Evolutionary conservation across 2,888 invertebrate species (phyloP), one percentile per base, ranked within the genome.

Genomic region (Ametastegia equiseti): DNA sequence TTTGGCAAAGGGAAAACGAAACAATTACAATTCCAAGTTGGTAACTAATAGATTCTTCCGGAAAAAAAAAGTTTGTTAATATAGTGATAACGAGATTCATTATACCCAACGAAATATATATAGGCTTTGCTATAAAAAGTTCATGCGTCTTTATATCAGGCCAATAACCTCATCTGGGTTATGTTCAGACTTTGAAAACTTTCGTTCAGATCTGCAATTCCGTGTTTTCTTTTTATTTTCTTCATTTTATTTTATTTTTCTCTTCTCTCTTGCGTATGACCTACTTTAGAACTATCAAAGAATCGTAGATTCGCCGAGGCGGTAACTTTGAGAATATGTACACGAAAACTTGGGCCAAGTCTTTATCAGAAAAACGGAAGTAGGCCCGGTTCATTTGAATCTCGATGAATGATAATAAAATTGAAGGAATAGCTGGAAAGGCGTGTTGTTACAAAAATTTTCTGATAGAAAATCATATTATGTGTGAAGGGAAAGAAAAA

Each of bases 261-360:
- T n/a, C n/a, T n/a, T n/a, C n/a, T n/a, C n/a, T n/a, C n/a, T n/a
- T n/a, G n/a, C n/a, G n/a, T 9, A 69, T 19, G 69, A 69, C 42
- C 69, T 39, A 69, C 69, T 69, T 69, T 69, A 39, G 69, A 69
- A 69, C 69, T 69, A 69, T 69, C 69, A 42, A 69, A 69, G 36
- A 69, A 69, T 69, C 69, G 23, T 69, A 36, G 36, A 69, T 69
- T 42, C 69, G 36, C 23, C 9, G 19, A 69, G 33, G 6, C 69
- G 13, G 11, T 13, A 42, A 69, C 42, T 39, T 23, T 23, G 9
- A 19, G 5, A 42, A 19, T 69, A 19, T 19, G 23, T 39, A 19
- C n/a, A n/a, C n/a, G 9, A 23, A 19, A 33, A 63, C 63, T 33
- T 23, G 30, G 33, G 63, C 23, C 33, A 3, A 63, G 33, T 63